Conservation (phyloP, 2,797 vertebrate genomes). For the Poecilia picta region DNA sequence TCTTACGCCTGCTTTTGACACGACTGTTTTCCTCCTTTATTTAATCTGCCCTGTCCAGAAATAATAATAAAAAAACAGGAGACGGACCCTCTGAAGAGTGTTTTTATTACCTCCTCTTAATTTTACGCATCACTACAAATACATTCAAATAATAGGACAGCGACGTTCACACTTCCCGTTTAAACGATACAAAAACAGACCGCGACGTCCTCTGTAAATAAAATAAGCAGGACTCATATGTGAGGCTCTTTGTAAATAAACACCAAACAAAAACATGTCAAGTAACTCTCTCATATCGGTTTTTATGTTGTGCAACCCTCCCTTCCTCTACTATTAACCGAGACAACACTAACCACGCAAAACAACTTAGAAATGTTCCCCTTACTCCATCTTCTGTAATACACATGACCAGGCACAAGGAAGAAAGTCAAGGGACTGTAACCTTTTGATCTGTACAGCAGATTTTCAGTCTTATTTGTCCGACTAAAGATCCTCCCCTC, state of each 20-base stretch:
- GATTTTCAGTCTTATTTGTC: constrained; percentile 53
- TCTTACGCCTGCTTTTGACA: background rate
- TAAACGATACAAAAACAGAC: constrained; percentile 56
- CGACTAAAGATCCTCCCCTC: constrained; percentile 50
- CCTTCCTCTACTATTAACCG: constrained; percentile 32
- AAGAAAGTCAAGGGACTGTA: constrained; percentile 61
- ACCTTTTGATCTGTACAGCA: constrained; percentile 58
- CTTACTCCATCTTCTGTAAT: constrained; percentile 48
- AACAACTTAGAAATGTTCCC: constrained; percentile 54
- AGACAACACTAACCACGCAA: constrained; percentile 56
- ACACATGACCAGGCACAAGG: constrained; percentile 75
- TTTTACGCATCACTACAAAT: constrained; percentile 69
- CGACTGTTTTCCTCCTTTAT: background rate
- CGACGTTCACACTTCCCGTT: constrained; percentile 46
- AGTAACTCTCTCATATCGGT: constrained; percentile 36
- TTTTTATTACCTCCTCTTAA: constrained; percentile 66
- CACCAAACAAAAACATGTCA: constrained; percentile 55
- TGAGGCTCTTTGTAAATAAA: constrained; percentile 49
- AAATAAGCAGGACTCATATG: constrained; percentile 49
- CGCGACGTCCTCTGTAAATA: constrained; percentile 56
- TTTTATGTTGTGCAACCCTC: constrained; percentile 59
- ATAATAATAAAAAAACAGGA: background rate
- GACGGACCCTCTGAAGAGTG: constrained; percentile 29
- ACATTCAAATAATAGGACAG: constrained; percentile 68
- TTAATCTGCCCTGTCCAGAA: background rate